These are phyloP conservation scores for Pseudorhiza aurosa DNA, from an alignment of 30 jellyfish, hydroid and myxozoan species.

Conservation along the genomic window DNA sequence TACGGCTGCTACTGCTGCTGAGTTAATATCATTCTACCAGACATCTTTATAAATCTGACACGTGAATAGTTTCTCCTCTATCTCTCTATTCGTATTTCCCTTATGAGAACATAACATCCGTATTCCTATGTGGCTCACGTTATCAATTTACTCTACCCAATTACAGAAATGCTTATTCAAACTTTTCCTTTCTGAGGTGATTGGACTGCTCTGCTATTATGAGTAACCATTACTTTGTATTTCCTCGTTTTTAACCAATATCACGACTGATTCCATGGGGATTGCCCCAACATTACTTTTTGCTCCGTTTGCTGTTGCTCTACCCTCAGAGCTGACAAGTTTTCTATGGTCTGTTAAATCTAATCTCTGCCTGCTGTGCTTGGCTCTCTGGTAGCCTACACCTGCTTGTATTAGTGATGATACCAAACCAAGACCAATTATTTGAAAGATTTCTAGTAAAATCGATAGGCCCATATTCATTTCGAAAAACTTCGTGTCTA, in stretches of 20 bases:
- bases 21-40: no score
- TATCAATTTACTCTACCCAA: no score
- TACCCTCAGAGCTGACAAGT: background rate
- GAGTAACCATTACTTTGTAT: background rate
- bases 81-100: no score
- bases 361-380: slow-evolving; percentile 50
- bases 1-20: no score
- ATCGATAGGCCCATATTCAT: slow-evolving; percentile 20
- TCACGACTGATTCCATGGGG: slow-evolving; percentile 64
- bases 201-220: no score
- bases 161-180: no score
- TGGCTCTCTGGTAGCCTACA: slow-evolving; percentile 38
- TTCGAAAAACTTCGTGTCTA: slow-evolving; percentile 38
- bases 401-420: slow-evolving; percentile 69
- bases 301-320: slow-evolving; percentile 38
- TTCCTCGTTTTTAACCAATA: slow-evolving; percentile 47
- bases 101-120: no score
- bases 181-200: no score
- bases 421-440: slow-evolving; percentile 56
- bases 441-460: slow-evolving; percentile 33
- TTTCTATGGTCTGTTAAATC: slow-evolving; percentile 11
- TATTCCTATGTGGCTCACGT: no score
- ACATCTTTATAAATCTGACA: no score
- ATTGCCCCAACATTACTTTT: slow-evolving; percentile 31
- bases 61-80: no score